phyloP scores from a whole-genome alignment of 2,888 invertebrate genomes.

The Zhuqinia jingwanae region DNA sequence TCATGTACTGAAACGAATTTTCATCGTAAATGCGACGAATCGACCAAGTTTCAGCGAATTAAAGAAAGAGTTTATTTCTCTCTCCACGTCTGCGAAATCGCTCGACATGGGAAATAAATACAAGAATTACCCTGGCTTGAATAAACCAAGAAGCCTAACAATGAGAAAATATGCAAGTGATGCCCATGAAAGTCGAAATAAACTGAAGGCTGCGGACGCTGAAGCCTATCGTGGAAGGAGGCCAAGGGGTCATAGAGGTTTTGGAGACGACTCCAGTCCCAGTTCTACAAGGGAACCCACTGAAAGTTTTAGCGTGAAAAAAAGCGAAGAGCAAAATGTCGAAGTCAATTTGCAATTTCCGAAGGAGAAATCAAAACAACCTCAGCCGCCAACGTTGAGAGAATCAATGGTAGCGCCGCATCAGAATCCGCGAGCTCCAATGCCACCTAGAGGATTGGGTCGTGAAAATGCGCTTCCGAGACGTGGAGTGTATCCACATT shows the following conservation, averaged over 20 bases:
- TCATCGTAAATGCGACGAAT: slow-evolving; percentile 52
- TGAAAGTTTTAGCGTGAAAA: neutral
- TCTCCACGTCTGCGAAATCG: neutral
- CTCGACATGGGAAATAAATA: neutral
- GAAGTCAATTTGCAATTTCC: neutral
- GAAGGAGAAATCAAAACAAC: no score
- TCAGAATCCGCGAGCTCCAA: neutral
- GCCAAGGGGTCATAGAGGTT: neutral
- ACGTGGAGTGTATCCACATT: neutral
- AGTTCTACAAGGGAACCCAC: neutral
- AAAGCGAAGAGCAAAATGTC: neutral
- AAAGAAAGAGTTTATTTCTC: slow-evolving; percentile 31
- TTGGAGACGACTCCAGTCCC: no score
- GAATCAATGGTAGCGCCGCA: neutral
- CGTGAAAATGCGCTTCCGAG: neutral
- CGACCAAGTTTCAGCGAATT: slow-evolving; percentile 65
- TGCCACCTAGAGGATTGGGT: neutral
- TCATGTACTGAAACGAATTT: slow-evolving; percentile 57
- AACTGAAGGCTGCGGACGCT: neutral
- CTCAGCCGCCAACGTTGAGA: neutral
- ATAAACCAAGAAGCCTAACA: neutral
- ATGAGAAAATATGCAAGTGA: slow-evolving; percentile 23
- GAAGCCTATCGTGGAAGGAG: neutral
- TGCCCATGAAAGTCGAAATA: neutral
- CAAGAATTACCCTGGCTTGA: neutral